phyloP scores from a whole-genome alignment of 1,140 invertebrate genomes.

The Epicauta chinensis region DNA sequence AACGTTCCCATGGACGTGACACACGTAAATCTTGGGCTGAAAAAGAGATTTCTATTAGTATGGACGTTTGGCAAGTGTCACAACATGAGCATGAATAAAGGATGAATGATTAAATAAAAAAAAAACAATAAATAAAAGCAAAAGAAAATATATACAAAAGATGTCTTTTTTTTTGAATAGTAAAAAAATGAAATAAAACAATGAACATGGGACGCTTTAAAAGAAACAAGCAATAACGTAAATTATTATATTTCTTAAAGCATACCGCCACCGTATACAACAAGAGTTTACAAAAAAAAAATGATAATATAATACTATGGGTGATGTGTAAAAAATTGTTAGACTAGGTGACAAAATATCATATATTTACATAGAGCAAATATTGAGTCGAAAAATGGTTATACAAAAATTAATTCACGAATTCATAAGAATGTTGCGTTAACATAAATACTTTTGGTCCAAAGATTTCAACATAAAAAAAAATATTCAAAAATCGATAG shows the following conservation, averaged over 20 bases:
- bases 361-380: too few species aligned
- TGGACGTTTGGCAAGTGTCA: constrained; percentile 3
- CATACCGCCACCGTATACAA: constrained; percentile 14
- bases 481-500: not conserved
- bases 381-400: too few species aligned
- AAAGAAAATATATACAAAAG: constrained; percentile 17
- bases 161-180: not conserved
- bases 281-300: constrained; percentile 13
- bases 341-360: constrained; percentile 11
- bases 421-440: too few species aligned
- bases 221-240: constrained; percentile 12
- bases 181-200: not conserved
- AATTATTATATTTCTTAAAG: constrained; percentile 8
- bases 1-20: constrained; percentile 34
- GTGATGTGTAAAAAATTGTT: constrained; percentile 14
- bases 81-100: not conserved
- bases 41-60: constrained; percentile 32
- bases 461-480: too few species aligned
- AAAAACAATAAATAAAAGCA: not conserved
- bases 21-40: constrained; percentile 40
- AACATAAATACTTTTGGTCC: too few species aligned
- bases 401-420: too few species aligned
- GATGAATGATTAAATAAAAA: not conserved
- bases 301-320: constrained; percentile 16
- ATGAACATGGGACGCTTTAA: not conserved